phyloP scores from a whole-genome alignment of 2,797 vertebrate genomes.

The Synanceia verrucosa region DNA sequence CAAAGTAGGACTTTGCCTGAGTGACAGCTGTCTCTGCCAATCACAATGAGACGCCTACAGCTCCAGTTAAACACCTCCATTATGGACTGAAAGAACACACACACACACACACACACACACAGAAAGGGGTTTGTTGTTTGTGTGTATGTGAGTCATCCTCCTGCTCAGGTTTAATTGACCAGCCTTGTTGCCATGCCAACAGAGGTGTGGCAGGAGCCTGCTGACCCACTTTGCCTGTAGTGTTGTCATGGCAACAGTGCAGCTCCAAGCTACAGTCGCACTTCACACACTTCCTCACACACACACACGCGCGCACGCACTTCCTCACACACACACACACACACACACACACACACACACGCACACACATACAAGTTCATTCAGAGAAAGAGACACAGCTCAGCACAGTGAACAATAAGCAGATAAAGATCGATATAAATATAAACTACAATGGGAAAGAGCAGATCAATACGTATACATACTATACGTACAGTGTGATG shows the following conservation, averaged over 20 bases:
- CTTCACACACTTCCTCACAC: conserved; percentile 35
- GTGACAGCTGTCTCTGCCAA: background rate
- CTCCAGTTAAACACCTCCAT: background rate
- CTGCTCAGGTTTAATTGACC: conserved; percentile 88
- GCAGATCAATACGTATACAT: too few relatives aligned
- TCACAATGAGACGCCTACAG: background rate
- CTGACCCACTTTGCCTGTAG: conserved; percentile 95
- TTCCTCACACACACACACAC: background rate
- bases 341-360: background rate
- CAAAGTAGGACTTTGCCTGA: too few relatives aligned
- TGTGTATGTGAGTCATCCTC: conserved; percentile 36
- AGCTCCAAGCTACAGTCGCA: conserved; percentile 50
- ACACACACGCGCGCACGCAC: background rate
- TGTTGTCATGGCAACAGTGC: conserved; percentile 84
- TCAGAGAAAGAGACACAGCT: too few relatives aligned
- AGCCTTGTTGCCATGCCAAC: conserved; percentile 92
- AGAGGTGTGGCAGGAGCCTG: conserved; percentile 83
- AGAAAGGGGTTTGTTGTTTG: conserved; percentile 6
- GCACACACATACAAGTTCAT: background rate
- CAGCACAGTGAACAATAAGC: too few relatives aligned
- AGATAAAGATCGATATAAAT: too few relatives aligned
- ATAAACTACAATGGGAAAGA: too few relatives aligned
- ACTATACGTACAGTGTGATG: too few relatives aligned
- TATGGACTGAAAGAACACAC: background rate
- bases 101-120: conserved; percentile 1